A percentile compares a stretch with the other conserved stretches of the same genome.
These are phyloP conservation scores for Halotydeus destructor DNA, from an alignment of 1,140 invertebrate genomes.

Conservation along the genomic window DNA sequence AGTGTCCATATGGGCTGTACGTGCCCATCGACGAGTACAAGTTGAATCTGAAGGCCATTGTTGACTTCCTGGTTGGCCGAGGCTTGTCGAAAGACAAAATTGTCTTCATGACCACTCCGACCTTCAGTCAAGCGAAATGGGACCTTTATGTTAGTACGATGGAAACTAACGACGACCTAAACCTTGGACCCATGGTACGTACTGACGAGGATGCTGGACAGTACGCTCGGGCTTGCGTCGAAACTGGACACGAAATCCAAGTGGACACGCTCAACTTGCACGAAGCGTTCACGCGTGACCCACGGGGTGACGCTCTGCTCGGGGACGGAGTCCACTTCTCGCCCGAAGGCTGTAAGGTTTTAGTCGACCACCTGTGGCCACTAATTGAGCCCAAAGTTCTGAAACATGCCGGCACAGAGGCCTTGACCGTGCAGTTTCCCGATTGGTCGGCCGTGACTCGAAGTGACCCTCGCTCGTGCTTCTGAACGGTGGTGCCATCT, in stretches of 20 bases:
- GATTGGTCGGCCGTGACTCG: too few species aligned
- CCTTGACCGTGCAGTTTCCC: too few species aligned
- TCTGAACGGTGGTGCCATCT: too few species aligned
- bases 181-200: slow-evolving; percentile 1
- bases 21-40: slow-evolving; percentile 24
- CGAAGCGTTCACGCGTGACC: slow-evolving; percentile 19
- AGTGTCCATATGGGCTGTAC: slow-evolving; percentile 21
- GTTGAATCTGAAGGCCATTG: slow-evolving; percentile 22
- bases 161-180: slow-evolving; percentile 6
- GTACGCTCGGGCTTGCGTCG: slow-evolving; percentile 18
- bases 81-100: slow-evolving; percentile 22
- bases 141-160: slow-evolving; percentile 17
- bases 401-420: too few species aligned
- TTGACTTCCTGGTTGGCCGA: slow-evolving; percentile 21
- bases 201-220: slow-evolving; percentile 10
- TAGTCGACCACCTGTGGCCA: slow-evolving; percentile 11
- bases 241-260: slow-evolving; percentile 16
- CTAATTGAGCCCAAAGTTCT: too few species aligned
- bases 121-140: slow-evolving; percentile 20
- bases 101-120: slow-evolving; percentile 23
- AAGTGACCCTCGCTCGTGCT: too few species aligned
- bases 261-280: slow-evolving; percentile 20
- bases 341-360: slow-evolving; percentile 7
- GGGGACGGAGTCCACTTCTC: slow-evolving; percentile 17
- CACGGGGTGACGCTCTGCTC: slow-evolving; percentile 13